Percentiles rank a stretch among this genome's conserved stretches.
These are phyloP conservation scores for Octodon degus DNA, from an alignment of 2,113 vertebrate species.

Conservation along the genomic window DNA sequence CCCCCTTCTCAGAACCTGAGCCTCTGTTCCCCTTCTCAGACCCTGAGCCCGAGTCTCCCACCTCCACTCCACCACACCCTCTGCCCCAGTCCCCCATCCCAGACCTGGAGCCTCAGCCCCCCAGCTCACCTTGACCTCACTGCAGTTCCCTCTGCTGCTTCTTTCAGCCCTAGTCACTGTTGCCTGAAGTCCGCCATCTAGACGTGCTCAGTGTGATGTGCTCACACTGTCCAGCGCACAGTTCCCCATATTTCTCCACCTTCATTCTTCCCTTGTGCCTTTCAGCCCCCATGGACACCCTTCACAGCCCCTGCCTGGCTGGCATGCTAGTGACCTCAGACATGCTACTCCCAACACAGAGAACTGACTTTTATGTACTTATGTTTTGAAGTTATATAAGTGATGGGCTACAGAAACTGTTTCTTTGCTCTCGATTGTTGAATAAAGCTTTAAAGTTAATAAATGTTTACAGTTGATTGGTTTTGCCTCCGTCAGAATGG, in stretches of 20 bases:
- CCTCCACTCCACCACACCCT: not conserved
- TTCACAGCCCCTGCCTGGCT: not conserved
- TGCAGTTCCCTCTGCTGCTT: not conserved
- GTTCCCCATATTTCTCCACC: not conserved
- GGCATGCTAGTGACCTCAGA: not conserved
- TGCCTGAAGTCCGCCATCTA: not conserved
- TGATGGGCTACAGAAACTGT: not conserved
- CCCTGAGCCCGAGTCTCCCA: too few species aligned
- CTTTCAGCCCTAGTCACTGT: not conserved
- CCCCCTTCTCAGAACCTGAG: not conserved
- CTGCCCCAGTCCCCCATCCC: fast-evolving
- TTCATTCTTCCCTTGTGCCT: not conserved
- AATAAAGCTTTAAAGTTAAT: not conserved
- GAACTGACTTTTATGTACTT: not conserved
- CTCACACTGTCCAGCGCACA: not conserved
- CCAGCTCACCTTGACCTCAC: fast-evolving
- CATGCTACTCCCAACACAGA: not conserved
- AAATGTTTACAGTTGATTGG: not conserved
- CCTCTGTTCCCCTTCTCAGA: too few species aligned
- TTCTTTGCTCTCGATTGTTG: not conserved
- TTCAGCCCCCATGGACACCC: not conserved
- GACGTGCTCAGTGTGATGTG: not conserved
- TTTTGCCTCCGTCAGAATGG: not conserved
- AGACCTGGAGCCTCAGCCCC: fast-evolving
- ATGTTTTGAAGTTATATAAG: not conserved